phyloP scores from a whole-genome alignment of 2,888 invertebrate genomes.

The Drosophila siamana region DNA sequence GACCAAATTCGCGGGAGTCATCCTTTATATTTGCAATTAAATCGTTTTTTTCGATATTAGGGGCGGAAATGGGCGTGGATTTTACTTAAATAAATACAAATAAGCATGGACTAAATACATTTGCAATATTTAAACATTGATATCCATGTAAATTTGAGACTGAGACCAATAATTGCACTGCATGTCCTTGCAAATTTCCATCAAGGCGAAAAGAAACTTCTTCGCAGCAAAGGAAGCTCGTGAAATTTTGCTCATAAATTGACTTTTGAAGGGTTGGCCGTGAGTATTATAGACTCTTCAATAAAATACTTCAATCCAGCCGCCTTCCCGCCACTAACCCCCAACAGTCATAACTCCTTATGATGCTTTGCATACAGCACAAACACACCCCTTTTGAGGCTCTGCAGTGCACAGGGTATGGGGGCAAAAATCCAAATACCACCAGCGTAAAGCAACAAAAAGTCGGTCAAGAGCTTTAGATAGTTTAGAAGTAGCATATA shows the following conservation, averaged over 20 bases:
- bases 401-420: slow-evolving; percentile 15
- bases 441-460: slow-evolving; percentile 30
- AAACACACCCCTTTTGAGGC: background rate
- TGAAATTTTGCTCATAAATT: background rate
- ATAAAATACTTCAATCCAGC: background rate
- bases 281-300: background rate
- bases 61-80: too few relatives aligned
- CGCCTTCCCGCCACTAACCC: background rate
- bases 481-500: slow-evolving; percentile 19
- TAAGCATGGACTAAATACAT: too few relatives aligned
- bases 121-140: too few relatives aligned
- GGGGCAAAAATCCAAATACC: slow-evolving; percentile 40
- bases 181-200: too few relatives aligned
- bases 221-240: background rate
- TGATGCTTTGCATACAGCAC: background rate
- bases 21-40: too few relatives aligned
- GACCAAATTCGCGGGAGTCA: too few relatives aligned
- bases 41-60: too few relatives aligned
- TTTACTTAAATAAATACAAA: too few relatives aligned
- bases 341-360: background rate
- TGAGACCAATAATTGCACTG: too few relatives aligned
- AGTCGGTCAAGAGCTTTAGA: slow-evolving; percentile 55
- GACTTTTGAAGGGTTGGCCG: background rate
- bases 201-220: background rate
- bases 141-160: too few relatives aligned